phyloP scores from a whole-genome alignment of 30 jellyfish, hydroid and myxozoan species.

The Chironex yamaguchii region DNA sequence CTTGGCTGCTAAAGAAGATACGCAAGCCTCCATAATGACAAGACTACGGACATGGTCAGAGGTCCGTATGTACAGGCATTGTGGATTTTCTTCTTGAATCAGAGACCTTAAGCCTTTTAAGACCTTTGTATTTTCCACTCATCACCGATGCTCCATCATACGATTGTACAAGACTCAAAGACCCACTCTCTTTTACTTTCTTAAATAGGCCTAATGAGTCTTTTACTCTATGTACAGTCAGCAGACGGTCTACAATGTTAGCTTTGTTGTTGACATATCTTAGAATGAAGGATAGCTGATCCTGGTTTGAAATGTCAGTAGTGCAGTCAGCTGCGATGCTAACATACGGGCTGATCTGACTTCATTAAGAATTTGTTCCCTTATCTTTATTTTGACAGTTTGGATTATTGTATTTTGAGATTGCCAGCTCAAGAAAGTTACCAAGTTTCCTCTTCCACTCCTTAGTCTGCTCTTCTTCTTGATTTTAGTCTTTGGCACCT shows the following conservation, averaged over 20 bases:
- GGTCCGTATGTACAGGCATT: constrained; percentile 40
- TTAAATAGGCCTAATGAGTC: background rate
- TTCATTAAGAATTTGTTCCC: background rate
- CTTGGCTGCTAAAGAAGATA: constrained; percentile 17
- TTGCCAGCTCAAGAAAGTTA: background rate
- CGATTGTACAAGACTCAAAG: background rate
- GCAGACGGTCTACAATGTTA: background rate
- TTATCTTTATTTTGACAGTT: background rate
- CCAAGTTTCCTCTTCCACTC: background rate
- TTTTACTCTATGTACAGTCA: background rate
- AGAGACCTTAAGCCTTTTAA: constrained; percentile 7
- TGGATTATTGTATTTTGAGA: background rate
- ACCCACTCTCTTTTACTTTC: background rate
- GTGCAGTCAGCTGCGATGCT: constrained; percentile 34
- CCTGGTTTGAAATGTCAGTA: background rate
- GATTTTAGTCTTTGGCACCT: too few relatives aligned
- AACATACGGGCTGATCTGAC: background rate
- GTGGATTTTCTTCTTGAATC: background rate
- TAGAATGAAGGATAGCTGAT: constrained; percentile 11
- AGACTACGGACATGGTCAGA: constrained; percentile 28
- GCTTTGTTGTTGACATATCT: background rate
- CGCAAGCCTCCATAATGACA: constrained; percentile 27
- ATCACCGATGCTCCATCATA: constrained; percentile 36
- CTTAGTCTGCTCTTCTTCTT: background rate
- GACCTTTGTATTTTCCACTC: constrained; percentile 26